Conservation (phyloP, 2,888 invertebrate genomes). For the Archips crataeganus region DNA sequence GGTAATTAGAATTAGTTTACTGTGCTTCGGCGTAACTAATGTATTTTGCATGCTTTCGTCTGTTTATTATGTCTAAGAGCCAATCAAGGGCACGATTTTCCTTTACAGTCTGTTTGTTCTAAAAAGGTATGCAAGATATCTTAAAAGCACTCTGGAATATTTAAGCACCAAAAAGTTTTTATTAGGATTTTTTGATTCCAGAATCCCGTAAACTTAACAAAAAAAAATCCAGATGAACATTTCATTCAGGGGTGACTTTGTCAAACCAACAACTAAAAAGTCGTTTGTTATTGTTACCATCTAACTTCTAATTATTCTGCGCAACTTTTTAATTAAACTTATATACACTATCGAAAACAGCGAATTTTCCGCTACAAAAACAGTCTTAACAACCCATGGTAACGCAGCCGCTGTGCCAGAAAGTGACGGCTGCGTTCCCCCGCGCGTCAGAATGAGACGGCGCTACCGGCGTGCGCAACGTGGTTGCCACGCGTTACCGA, state of each 20-base stretch:
- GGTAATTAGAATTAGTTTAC: neutral
- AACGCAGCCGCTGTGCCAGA: conserved; percentile 45
- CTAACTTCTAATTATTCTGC: neutral
- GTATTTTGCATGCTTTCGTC: neutral
- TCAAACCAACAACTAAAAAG: too few species aligned
- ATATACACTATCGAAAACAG: neutral
- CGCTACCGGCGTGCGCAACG: conserved; percentile 67
- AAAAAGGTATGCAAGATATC: too few species aligned
- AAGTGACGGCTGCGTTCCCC: conserved; percentile 47
- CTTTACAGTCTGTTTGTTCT: neutral
- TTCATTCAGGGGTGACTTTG: too few species aligned
- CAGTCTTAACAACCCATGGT: neutral
- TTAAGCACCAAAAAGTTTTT: too few species aligned
- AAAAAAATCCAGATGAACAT: too few species aligned
- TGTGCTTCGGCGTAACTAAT: neutral
- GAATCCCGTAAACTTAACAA: too few species aligned
- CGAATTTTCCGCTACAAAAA: conserved; percentile 5
- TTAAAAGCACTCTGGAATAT: too few species aligned
- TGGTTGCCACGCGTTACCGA: conserved; percentile 62
- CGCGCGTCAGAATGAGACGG: conserved; percentile 48
- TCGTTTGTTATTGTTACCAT: too few species aligned
- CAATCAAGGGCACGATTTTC: neutral
- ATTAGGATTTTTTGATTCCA: too few species aligned
- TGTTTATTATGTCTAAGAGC: neutral
- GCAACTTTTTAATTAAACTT: neutral